Evolutionary conservation across 2,888 invertebrate species (phyloP).

Genomic region (Drosophila picticornis): DNA sequence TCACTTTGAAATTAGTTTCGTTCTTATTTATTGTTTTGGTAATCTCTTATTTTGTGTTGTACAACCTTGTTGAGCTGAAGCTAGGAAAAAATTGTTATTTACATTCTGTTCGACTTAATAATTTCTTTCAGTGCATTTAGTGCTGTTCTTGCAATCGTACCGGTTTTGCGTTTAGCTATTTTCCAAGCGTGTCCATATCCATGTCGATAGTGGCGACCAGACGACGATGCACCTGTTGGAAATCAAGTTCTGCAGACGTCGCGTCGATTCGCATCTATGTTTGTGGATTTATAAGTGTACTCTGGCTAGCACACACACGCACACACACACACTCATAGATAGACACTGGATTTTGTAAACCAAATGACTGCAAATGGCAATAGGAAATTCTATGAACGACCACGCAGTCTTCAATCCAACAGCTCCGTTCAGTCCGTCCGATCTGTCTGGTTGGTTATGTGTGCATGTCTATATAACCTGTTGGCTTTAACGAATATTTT

Average conservation of each 20-base stretch:
- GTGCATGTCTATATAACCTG: slow-evolving; percentile 49
- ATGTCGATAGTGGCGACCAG: slow-evolving; percentile 56
- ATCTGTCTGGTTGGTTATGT: slow-evolving; percentile 15
- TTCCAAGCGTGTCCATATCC: slow-evolving; percentile 58
- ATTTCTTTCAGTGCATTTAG: slow-evolving; percentile 34
- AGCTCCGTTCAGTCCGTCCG: slow-evolving; percentile 15
- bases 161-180: slow-evolving; percentile 58
- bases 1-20: background rate
- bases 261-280: slow-evolving; percentile 60
- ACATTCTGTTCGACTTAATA: background rate
- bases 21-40: background rate
- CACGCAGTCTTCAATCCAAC: slow-evolving; percentile 53
- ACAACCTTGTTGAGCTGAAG: background rate
- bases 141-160: slow-evolving; percentile 55
- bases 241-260: slow-evolving; percentile 79
- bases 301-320: slow-evolving; percentile 19
- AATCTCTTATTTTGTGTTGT: background rate
- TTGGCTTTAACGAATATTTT: slow-evolving; percentile 46
- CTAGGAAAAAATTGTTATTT: no score
- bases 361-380: slow-evolving; percentile 53
- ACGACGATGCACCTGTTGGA: slow-evolving; percentile 83
- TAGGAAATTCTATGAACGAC: slow-evolving; percentile 65
- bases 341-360: slow-evolving; percentile 28
- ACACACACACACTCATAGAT: background rate
- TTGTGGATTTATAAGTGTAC: slow-evolving; percentile 45